Evolutionary conservation across 2,113 vertebrate genomes (phyloP).

Genomic region (Ellobius talpinus): DNA sequence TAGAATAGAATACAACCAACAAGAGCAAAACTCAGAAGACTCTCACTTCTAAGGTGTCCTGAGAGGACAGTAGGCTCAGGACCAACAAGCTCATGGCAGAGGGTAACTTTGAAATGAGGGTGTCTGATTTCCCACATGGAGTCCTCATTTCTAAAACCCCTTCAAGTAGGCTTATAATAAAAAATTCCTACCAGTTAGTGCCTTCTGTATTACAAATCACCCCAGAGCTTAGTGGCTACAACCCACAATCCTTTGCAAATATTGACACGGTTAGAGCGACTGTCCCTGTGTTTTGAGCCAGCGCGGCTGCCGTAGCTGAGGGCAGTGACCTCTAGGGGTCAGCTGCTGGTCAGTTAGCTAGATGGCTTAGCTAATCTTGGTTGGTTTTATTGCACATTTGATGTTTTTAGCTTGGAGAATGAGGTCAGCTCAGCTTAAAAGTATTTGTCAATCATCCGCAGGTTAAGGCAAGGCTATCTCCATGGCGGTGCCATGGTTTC

Average conservation of each 20-base stretch:
- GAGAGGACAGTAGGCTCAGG: neutral
- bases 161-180: neutral
- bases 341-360: neutral
- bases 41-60: neutral
- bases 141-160: neutral
- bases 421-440: neutral
- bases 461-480: neutral
- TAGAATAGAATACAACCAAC: neutral
- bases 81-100: neutral
- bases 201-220: neutral
- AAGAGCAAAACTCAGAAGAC: constrained; percentile 19
- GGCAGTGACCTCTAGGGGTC: neutral
- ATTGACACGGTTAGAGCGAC: neutral
- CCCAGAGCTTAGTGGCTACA: neutral
- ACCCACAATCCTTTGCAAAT: neutral
- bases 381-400: neutral
- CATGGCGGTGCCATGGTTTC: neutral
- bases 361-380: neutral
- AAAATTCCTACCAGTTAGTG: neutral
- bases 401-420: neutral
- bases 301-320: neutral
- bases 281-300: neutral
- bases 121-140: neutral
- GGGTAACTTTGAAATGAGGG: neutral
- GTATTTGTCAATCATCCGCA: neutral